These are phyloP conservation scores for Toxostoma redivivum DNA, from an alignment of 2,113 vertebrate species.

Conservation along the genomic window DNA sequence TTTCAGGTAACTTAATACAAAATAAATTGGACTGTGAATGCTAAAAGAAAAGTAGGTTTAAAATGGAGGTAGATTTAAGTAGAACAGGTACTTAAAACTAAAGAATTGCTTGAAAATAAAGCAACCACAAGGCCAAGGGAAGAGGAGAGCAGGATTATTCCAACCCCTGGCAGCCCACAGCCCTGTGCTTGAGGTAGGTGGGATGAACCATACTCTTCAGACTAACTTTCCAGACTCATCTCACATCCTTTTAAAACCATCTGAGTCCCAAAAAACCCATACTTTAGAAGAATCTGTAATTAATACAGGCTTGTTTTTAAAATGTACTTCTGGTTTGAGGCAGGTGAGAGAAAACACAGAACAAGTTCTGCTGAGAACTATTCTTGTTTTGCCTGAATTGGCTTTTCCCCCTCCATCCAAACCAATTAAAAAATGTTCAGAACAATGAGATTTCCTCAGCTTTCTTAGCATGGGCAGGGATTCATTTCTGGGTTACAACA, in stretches of 20 bases:
- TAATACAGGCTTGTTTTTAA: neutral
- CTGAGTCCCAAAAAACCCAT: neutral
- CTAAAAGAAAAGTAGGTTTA: neutral
- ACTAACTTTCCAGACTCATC: neutral
- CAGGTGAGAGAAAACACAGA: neutral
- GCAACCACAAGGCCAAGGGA: neutral
- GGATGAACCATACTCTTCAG: neutral
- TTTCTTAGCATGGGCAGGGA: conserved; percentile 11
- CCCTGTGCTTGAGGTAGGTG: neutral
- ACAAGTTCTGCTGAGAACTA: neutral
- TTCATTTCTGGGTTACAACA: conserved; percentile 12
- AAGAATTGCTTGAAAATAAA: neutral
- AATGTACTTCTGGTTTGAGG: neutral
- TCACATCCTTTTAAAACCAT: neutral
- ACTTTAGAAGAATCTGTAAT: neutral
- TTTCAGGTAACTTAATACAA: neutral
- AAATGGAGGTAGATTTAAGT: neutral
- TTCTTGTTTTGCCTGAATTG: neutral
- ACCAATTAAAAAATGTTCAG: neutral
- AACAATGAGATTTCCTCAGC: conserved; percentile 9
- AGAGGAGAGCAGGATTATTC: neutral
- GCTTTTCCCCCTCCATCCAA: neutral
- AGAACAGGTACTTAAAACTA: neutral
- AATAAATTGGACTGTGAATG: neutral
- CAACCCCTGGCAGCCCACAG: neutral